These are phyloP conservation scores for Crocidura indochinensis DNA, from an alignment of 2,797 vertebrate species.

Conservation along the genomic window DNA sequence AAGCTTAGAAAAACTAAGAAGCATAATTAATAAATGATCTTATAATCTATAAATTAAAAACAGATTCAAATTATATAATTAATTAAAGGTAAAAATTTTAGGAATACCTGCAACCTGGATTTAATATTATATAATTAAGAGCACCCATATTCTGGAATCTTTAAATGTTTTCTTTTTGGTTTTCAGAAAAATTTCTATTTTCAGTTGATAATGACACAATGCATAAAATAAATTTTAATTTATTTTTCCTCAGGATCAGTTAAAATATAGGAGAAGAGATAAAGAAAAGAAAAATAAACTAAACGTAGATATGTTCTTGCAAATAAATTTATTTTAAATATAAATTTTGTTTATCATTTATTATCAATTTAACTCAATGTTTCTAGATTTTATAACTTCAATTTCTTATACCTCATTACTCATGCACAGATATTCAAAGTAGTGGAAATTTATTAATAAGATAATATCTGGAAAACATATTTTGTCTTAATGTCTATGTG, in stretches of 20 bases:
- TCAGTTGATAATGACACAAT: not conserved
- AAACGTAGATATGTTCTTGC: not conserved
- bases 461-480: not conserved
- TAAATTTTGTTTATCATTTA: not conserved
- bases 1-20: slow-evolving; percentile 17
- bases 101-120: not conserved
- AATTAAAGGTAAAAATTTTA: too few relatives aligned
- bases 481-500: too few relatives aligned
- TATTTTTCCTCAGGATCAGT: not conserved
- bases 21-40: slow-evolving; percentile 43
- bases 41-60: slow-evolving; percentile 39
- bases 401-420: not conserved
- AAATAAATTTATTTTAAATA: not conserved
- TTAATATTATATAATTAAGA: too few relatives aligned
- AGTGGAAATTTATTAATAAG: not conserved
- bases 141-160: too few relatives aligned
- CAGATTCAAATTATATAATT: not conserved
- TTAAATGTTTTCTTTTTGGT: not conserved
- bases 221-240: slow-evolving; percentile 5
- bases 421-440: not conserved
- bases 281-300: slow-evolving; percentile 3
- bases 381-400: not conserved
- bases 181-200: not conserved
- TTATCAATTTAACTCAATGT: slow-evolving; percentile 18
- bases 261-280: not conserved